Base-by-base conservation (phyloP, 2,113 vertebrate genomes). In the Corydoras maculifer region DNA sequence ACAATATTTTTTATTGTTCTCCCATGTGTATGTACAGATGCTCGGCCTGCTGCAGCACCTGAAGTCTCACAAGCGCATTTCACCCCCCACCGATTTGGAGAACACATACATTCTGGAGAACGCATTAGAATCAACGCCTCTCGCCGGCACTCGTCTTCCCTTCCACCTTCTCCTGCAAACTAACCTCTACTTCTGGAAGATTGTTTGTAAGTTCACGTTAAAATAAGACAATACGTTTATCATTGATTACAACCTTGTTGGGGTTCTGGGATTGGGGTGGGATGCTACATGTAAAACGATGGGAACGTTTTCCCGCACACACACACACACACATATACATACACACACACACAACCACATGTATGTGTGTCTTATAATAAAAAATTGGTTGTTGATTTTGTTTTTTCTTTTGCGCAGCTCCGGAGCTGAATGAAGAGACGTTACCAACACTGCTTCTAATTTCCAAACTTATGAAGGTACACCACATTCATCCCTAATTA, bases 401-500 rank as follows among this genome's bases (percentile, higher is more conserved):
- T 10, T 53, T 14, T 10, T 53, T 5, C 3, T 53, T 25, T 15
- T 58, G 12, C 32, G 30, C 70, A 99, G 97, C 90, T 84, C 88
- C 92, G 62, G 97, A 99, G 80, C 91, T 99, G 63, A 93, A 86
- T 68, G 94, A 96, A 68, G 93, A 97, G 74, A 91, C 95, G 2
- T 94, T 98, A 77, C 92, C 94, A 0, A 96, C 94, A 0, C 84
- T 98, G 59, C 91, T 98, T 15, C 65, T 98, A 58, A 95, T 99
- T 58, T 92, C 91, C 78, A 99, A 96, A 79, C 81, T 98, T 25
- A 94, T 99, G 94, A 96, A 97, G 94, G 97, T 98, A 88, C 86
- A 69, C 54, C 25, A 57, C 68, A 2, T 29, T 3, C 1, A 18
- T 3, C 14, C 57, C 58, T 62, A 12, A 29, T 7, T 54, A 7